Conservation (phyloP, 1,140 invertebrate species). For the Drosophila kikkawai region DNA sequence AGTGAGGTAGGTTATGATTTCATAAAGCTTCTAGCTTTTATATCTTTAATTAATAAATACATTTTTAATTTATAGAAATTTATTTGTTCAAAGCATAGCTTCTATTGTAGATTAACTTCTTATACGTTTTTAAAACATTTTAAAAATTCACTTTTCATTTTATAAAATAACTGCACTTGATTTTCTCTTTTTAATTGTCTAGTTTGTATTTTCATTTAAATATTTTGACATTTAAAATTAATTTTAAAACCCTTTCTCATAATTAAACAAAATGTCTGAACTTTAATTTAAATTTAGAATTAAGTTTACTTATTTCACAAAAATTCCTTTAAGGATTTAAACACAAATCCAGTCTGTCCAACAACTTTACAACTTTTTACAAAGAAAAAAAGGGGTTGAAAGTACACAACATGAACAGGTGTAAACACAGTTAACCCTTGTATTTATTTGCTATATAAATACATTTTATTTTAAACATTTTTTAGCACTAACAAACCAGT, state of each 20-base stretch:
- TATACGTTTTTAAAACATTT: not conserved
- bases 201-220: not conserved
- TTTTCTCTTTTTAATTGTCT: not conserved
- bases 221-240: not conserved
- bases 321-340: not conserved
- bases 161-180: not conserved
- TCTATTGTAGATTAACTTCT: not conserved
- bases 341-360: not conserved
- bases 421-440: not conserved
- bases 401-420: not conserved
- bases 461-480: not conserved
- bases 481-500: not conserved
- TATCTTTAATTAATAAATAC: too few species aligned
- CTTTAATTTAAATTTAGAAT: not conserved
- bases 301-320: not conserved
- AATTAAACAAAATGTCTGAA: too few species aligned
- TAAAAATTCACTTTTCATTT: not conserved
- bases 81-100: not conserved
- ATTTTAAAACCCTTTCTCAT: not conserved
- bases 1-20: too few species aligned
- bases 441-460: conserved; percentile 17
- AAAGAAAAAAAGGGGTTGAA: not conserved
- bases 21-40: too few species aligned
- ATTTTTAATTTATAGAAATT: not conserved
- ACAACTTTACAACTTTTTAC: not conserved